Conservation (phyloP, 2,888 invertebrate genomes). For the Aethes cnicana region DNA sequence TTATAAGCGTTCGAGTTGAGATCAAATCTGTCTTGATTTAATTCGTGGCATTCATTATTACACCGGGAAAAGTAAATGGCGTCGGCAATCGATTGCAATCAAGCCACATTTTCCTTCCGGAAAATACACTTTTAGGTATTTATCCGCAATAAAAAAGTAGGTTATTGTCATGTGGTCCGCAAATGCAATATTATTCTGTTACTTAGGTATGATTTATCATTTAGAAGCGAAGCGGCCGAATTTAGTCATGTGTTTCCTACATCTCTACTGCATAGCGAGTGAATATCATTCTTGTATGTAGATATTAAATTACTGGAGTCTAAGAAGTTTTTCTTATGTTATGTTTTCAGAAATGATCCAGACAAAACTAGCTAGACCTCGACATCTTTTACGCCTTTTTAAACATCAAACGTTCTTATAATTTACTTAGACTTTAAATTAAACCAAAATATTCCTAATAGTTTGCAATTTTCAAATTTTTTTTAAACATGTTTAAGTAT, state of each 20-base stretch:
- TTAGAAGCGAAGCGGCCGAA: no score
- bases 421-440: constrained; percentile 40
- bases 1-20: no score
- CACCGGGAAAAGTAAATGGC: constrained; percentile 56
- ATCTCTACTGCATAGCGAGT: no score
- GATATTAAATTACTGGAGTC: no score
- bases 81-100: constrained; percentile 59
- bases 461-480: constrained; percentile 38
- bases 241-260: no score
- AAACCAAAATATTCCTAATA: constrained; percentile 40
- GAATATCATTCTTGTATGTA: no score
- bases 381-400: constrained; percentile 59
- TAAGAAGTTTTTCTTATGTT: constrained; percentile 33
- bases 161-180: neutral
- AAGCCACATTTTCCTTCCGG: constrained; percentile 48
- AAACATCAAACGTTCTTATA: constrained; percentile 69
- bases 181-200: no score
- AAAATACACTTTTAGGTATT: constrained; percentile 18
- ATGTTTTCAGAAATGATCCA: constrained; percentile 78
- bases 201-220: no score
- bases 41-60: constrained; percentile 37
- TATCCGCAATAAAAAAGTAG: neutral
- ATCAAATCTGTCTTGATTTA: no score
- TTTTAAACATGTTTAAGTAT: constrained; percentile 35
- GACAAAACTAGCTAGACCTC: constrained; percentile 59